Conservation (phyloP, 2,888 invertebrate genomes). For the Amphipyra berbera region DNA sequence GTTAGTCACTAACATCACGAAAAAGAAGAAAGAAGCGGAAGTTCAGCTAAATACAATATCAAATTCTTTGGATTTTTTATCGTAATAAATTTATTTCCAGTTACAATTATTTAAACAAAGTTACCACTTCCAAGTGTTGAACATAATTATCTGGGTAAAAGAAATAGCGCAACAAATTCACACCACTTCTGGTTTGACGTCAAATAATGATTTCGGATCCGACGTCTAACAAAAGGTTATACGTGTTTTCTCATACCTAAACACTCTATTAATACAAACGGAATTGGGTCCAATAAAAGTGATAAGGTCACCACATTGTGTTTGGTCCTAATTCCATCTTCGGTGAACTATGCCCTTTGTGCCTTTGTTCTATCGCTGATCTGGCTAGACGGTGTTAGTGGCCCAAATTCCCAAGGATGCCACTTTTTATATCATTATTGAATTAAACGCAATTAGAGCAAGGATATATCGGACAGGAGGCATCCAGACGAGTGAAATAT, state of each 20-base stretch:
- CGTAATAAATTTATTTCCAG: too few relatives aligned
- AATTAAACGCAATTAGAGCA: constrained; percentile 56
- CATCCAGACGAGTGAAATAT: constrained; percentile 72
- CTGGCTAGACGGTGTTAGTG: constrained; percentile 35
- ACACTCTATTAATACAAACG: constrained; percentile 3
- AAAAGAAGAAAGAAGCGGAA: too few relatives aligned
- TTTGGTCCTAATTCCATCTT: constrained; percentile 34
- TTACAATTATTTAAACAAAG: too few relatives aligned
- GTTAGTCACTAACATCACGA: too few relatives aligned
- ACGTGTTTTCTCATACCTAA: background rate
- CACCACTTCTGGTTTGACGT: too few relatives aligned
- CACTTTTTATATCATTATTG: constrained; percentile 31
- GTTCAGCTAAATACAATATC: too few relatives aligned
- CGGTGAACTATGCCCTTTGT: constrained; percentile 35
- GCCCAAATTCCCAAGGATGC: constrained; percentile 31
- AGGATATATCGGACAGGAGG: constrained; percentile 55
- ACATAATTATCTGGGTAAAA: too few relatives aligned
- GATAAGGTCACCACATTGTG: constrained; percentile 42
- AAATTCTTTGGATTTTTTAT: too few relatives aligned
- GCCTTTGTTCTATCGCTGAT: constrained; percentile 29
- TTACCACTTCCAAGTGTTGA: too few relatives aligned
- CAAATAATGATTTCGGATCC: too few relatives aligned
- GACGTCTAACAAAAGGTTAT: too few relatives aligned
- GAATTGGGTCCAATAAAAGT: constrained; percentile 32
- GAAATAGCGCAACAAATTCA: too few relatives aligned